These are phyloP conservation scores for Chrysaora quinquecirrha DNA, from an alignment of 30 jellyfish, hydroid and myxozoan species.

Conservation along the genomic window DNA sequence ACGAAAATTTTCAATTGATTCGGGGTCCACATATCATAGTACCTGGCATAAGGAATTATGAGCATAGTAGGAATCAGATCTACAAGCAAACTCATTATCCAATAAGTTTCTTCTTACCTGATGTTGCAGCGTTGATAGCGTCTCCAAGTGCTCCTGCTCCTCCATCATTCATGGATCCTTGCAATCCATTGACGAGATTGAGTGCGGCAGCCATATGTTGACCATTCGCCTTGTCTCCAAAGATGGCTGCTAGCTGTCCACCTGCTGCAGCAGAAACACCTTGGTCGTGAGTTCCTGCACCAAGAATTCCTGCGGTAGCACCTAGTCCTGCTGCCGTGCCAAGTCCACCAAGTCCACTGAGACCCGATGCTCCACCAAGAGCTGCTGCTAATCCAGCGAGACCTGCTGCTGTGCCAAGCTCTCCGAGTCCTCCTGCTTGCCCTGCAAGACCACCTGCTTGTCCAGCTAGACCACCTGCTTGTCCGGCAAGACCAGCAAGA, in stretches of 20 bases:
- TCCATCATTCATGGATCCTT: constrained; percentile 46
- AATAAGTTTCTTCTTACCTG: constrained; percentile 49
- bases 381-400: constrained; percentile 21
- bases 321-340: constrained; percentile 38
- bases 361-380: neutral
- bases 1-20: too few species aligned
- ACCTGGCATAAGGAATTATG: too few species aligned
- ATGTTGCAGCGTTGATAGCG: constrained; percentile 58
- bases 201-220: constrained; percentile 23
- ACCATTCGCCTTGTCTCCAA: constrained; percentile 27
- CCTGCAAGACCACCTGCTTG: constrained; percentile 7
- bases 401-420: constrained; percentile 16
- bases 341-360: neutral
- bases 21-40: too few species aligned
- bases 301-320: constrained; percentile 16
- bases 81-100: too few species aligned
- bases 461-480: neutral
- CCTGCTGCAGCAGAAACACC: constrained; percentile 73
- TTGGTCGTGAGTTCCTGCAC: constrained; percentile 12
- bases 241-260: constrained; percentile 24
- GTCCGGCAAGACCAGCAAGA: neutral
- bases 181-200: constrained; percentile 35
- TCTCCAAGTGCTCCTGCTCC: constrained; percentile 55
- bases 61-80: too few species aligned
- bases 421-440: constrained; percentile 20